Evolutionary conservation across 2,888 invertebrate genomes (phyloP).

Genomic region (Acleris cristana): DNA sequence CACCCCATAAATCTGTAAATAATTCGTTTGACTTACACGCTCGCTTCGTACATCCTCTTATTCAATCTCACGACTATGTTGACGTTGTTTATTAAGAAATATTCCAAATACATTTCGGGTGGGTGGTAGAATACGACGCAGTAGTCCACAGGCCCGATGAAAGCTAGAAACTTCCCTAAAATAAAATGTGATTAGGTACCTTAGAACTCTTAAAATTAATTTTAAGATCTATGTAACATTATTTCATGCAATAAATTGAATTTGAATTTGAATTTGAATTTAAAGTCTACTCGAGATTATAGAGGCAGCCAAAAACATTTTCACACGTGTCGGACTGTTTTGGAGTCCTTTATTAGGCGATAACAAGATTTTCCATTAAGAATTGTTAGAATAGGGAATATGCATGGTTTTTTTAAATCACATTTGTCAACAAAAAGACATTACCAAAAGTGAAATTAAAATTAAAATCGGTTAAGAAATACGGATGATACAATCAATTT

Average conservation of each 20-base stretch:
- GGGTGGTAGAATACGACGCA: constrained; percentile 84
- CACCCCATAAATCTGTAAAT: too few relatives aligned
- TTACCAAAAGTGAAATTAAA: too few relatives aligned
- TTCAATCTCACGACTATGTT: constrained; percentile 93
- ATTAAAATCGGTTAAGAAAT: too few relatives aligned
- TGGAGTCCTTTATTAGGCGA: background rate
- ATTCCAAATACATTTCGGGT: constrained; percentile 93
- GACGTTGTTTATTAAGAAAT: constrained; percentile 92
- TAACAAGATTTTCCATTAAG: background rate
- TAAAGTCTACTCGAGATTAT: background rate
- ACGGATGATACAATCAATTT: too few relatives aligned
- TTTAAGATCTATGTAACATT: too few relatives aligned
- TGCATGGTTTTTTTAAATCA: too few relatives aligned
- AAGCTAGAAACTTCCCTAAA: constrained; percentile 91
- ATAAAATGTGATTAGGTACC: background rate
- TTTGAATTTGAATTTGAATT: too few relatives aligned
- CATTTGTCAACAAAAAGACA: too few relatives aligned
- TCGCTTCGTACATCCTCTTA: constrained; percentile 90
- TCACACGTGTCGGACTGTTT: too few relatives aligned
- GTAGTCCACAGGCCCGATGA: constrained; percentile 90
- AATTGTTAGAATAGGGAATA: too few relatives aligned
- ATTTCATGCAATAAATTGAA: too few relatives aligned
- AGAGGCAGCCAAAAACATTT: background rate
- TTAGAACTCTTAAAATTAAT: background rate
- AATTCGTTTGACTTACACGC: constrained; percentile 75